Evolutionary conservation across 2,113 vertebrate species (phyloP).

Genomic region (Scophthalmus maximus): DNA sequence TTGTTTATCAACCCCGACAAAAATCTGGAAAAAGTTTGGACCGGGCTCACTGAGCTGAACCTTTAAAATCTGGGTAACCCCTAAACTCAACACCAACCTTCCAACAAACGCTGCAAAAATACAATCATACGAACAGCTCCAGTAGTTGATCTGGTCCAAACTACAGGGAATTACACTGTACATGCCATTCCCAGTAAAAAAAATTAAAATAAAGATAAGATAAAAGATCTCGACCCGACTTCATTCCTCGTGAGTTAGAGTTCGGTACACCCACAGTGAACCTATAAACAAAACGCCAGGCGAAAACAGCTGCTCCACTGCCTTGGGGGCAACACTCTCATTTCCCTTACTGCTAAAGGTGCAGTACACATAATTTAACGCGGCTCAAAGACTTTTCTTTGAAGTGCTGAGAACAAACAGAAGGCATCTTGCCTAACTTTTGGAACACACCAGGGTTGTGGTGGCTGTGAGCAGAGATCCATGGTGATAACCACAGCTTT

Average conservation of each 20-base stretch:
- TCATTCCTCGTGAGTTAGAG: too few relatives aligned
- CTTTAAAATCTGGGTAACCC: too few relatives aligned
- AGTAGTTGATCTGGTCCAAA: not conserved
- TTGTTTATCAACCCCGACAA: too few relatives aligned
- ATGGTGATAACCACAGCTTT: conserved; percentile 9
- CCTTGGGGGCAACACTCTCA: not conserved
- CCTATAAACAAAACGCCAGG: not conserved
- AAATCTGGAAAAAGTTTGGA: too few relatives aligned
- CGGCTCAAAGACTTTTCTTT: conserved; percentile 28
- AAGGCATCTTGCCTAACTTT: not conserved
- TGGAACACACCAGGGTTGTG: conserved; percentile 18
- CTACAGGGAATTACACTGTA: not conserved
- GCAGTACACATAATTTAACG: conserved; percentile 14
- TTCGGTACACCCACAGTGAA: not conserved
- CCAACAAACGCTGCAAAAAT: too few relatives aligned
- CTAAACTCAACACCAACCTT: too few relatives aligned
- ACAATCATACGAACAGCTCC: too few relatives aligned
- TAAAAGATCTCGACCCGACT: not conserved
- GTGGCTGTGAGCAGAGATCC: conserved; percentile 22
- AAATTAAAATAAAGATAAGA: too few relatives aligned
- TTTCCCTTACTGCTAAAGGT: not conserved
- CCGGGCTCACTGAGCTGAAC: too few relatives aligned
- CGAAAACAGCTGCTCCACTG: not conserved
- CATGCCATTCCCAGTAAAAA: not conserved
- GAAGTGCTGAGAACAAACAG: conserved; percentile 21